A percentile compares a stretch with the other conserved stretches of the same genome.
These are phyloP conservation scores for Onchidella celtica DNA, from an alignment of 2,888 invertebrate species.

Conservation along the genomic window DNA sequence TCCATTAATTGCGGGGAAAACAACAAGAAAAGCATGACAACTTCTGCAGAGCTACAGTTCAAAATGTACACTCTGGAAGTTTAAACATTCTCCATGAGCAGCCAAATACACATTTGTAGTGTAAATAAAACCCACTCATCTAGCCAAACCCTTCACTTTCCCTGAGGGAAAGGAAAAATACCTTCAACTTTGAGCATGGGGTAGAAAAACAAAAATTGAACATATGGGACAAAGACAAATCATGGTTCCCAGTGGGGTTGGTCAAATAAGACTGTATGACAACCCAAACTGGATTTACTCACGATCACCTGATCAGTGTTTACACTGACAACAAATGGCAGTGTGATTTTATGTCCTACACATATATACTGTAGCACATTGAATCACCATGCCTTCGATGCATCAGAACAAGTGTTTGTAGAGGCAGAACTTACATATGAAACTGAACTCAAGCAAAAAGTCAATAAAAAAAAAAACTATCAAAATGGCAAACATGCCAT, in stretches of 20 bases:
- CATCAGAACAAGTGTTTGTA: too few relatives aligned
- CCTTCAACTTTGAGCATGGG: not conserved
- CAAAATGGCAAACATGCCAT: too few relatives aligned
- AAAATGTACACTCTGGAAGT: constrained; percentile 15
- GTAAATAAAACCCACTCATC: constrained; percentile 18
- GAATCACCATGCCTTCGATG: too few relatives aligned
- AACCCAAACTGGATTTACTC: too few relatives aligned
- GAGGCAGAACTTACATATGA: too few relatives aligned
- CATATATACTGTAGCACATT: too few relatives aligned
- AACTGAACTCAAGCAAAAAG: too few relatives aligned
- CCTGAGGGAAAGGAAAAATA: constrained; percentile 21
- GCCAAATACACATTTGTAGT: constrained; percentile 32
- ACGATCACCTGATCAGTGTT: too few relatives aligned
- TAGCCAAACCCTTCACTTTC: constrained; percentile 22
- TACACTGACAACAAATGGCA: too few relatives aligned
- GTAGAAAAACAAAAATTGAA: not conserved
- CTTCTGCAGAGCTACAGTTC: constrained; percentile 30
- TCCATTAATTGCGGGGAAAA: not conserved
- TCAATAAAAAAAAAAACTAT: too few relatives aligned
- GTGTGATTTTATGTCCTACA: too few relatives aligned
- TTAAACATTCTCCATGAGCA: constrained; percentile 13
- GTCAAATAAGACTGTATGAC: not conserved
- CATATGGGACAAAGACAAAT: not conserved
- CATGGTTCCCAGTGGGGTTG: not conserved
- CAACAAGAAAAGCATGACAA: too few relatives aligned